phyloP scores from a whole-genome alignment of 2,113 vertebrate genomes.

The Ciconia maguari region DNA sequence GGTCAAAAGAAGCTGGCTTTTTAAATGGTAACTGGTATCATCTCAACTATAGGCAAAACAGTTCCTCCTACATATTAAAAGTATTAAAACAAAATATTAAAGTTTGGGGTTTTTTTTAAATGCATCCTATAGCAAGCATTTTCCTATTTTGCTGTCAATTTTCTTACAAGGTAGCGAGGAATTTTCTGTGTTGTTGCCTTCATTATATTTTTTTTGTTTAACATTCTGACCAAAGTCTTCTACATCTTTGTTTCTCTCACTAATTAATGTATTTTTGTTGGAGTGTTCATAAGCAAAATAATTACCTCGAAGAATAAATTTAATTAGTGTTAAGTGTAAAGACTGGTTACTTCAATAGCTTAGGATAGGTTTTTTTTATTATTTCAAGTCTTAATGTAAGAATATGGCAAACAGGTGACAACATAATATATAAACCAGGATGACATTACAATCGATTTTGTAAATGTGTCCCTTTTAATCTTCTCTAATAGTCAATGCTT shows the following conservation, averaged over 20 bases:
- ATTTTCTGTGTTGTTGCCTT: not conserved
- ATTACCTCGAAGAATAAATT: not conserved
- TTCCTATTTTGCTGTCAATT: not conserved
- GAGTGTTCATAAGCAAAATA: not conserved
- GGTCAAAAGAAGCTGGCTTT: not conserved
- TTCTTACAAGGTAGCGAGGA: not conserved
- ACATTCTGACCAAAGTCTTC: not conserved
- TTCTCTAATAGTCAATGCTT: not conserved
- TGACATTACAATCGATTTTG: not conserved
- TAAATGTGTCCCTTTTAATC: not conserved
- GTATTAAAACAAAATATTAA: not conserved
- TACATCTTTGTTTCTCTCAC: not conserved
- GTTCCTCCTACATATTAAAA: not conserved
- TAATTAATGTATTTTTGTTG: not conserved
- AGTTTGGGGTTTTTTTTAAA: fast-evolving
- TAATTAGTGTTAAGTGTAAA: not conserved
- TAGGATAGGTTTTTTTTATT: not conserved
- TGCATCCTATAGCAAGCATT: not conserved
- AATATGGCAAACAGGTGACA: not conserved
- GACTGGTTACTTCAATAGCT: not conserved
- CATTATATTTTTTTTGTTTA: not conserved
- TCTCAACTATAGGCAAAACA: not conserved
- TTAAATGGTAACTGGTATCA: not conserved
- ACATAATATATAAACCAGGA: not conserved
- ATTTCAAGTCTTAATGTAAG: not conserved